A percentile compares a stretch with the other conserved stretches of the same genome.
Conservation (phyloP, 2,797 vertebrate genomes). For the Betta splendens region DNA sequence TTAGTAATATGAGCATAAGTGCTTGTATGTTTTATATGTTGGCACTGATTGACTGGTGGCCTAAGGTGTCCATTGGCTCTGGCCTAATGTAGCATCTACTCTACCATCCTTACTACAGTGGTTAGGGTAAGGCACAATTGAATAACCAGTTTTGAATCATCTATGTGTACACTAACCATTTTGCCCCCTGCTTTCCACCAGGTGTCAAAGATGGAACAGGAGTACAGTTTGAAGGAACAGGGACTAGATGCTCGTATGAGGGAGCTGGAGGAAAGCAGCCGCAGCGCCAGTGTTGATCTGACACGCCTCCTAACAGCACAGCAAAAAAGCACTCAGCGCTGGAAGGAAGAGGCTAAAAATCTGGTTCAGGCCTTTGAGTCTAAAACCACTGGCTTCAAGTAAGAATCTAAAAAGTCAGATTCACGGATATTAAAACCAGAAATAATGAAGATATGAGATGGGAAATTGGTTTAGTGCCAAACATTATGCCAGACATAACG, state of each 20-base stretch:
- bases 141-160: background rate
- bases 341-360: constrained; percentile 90
- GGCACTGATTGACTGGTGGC: no score
- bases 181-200: constrained; percentile 45
- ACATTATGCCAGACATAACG: no score
- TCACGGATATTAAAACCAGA: background rate
- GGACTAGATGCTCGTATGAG: constrained; percentile 83
- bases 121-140: no score
- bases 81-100: no score
- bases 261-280: constrained; percentile 89
- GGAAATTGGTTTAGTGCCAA: background rate
- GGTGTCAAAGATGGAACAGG: constrained; percentile 91
- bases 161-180: background rate
- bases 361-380: constrained; percentile 83
- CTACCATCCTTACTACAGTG: no score
- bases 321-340: constrained; percentile 87
- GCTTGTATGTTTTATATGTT: no score
- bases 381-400: constrained; percentile 86
- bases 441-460: background rate
- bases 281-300: constrained; percentile 83
- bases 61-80: no score
- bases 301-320: constrained; percentile 86
- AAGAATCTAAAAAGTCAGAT: constrained; percentile 57
- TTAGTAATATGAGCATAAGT: no score
- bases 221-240: constrained; percentile 86